Evolutionary conservation across 2,797 vertebrate species (phyloP).

Genomic region (Sebastes wilsoni): DNA sequence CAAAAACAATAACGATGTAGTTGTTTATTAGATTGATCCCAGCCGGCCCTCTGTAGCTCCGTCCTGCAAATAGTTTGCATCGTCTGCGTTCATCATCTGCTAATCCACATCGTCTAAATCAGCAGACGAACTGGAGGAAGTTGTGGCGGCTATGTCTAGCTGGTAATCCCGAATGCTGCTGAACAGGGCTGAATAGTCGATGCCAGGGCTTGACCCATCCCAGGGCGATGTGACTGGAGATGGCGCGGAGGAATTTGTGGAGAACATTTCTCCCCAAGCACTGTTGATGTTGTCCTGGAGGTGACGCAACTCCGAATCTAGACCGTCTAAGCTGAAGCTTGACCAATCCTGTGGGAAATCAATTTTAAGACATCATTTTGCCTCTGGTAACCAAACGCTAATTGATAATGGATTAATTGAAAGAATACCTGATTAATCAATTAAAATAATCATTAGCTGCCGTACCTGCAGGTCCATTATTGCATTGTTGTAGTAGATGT

Average conservation of each 20-base stretch:
- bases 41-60: not conserved
- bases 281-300: fast-evolving
- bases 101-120: fast-evolving
- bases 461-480: not conserved
- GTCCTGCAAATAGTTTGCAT: fast-evolving
- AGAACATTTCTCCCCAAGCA: fast-evolving
- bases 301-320: fast-evolving
- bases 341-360: not conserved
- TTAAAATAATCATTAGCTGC: not conserved
- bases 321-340: fast-evolving
- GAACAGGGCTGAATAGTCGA: fast-evolving
- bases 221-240: not conserved
- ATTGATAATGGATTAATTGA: not conserved
- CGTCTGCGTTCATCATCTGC: not conserved
- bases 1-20: not conserved
- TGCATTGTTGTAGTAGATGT: conserved; percentile 12
- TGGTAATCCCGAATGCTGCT: fast-evolving
- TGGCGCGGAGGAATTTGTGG: fast-evolving
- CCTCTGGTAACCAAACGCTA: too few relatives aligned
- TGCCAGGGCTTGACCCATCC: fast-evolving
- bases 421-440: not conserved
- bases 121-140: fast-evolving
- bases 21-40: not conserved
- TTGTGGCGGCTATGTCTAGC: fast-evolving
- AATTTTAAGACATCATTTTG: not conserved